A percentile compares a stretch with the other conserved stretches of the same genome.
Conservation (phyloP, 2,888 invertebrate species). For the Cheilosia impressa region DNA sequence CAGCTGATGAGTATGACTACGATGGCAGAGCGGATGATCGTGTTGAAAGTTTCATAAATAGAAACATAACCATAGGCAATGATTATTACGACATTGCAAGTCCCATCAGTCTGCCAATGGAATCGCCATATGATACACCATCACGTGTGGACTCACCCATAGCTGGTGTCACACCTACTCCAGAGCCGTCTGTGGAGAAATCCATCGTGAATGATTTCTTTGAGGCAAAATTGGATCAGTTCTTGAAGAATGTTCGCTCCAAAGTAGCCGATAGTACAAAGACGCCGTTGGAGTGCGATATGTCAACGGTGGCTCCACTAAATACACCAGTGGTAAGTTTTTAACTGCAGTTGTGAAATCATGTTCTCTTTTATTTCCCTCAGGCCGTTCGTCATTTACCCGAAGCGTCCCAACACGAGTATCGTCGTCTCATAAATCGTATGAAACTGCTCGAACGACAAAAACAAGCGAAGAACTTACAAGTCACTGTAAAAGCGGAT, state of each 20-base stretch:
- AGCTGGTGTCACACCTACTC: conserved; percentile 53
- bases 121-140: conserved; percentile 79
- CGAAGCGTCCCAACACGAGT: conserved; percentile 82
- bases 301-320: not conserved
- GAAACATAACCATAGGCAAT: conserved; percentile 43
- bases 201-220: conserved; percentile 79
- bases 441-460: conserved; percentile 82
- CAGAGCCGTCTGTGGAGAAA: conserved; percentile 59
- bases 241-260: conserved; percentile 80
- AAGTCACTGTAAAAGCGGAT: conserved; percentile 10
- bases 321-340: conserved; percentile 80
- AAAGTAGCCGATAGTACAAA: conserved; percentile 75
- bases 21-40: conserved; percentile 24
- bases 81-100: conserved; percentile 79
- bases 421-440: conserved; percentile 81
- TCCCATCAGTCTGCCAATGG: conserved; percentile 80
- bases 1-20: conserved; percentile 78
- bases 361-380: conserved; percentile 8
- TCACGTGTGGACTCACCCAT: conserved; percentile 79
- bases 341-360: not conserved
- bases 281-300: conserved; percentile 22
- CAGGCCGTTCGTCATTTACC: conserved; percentile 83
- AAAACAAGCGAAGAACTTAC: conserved; percentile 73
- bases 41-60: conserved; percentile 25
- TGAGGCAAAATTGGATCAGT: conserved; percentile 81